Percentiles rank a stretch among this genome's conserved stretches.
These are phyloP conservation scores for Hylaeus volcanicus DNA, from an alignment of 1,140 invertebrate species.

Conservation along the genomic window DNA sequence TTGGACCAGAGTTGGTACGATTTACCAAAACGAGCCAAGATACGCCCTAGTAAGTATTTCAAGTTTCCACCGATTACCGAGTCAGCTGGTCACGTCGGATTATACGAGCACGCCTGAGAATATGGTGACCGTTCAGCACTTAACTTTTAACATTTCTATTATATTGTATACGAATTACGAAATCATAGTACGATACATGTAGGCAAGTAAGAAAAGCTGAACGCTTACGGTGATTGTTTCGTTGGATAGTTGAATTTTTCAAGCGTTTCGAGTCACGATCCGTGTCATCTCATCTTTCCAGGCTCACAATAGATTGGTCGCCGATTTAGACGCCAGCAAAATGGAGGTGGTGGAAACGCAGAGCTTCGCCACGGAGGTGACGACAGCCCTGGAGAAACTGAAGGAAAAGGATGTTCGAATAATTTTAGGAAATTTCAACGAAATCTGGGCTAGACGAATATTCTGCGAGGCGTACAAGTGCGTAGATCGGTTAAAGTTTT, in stretches of 20 bases:
- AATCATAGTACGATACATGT: no score
- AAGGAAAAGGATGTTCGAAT: conserved; percentile 97
- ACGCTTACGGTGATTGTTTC: no score
- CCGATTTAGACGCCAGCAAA: conserved; percentile 90
- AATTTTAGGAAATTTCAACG: conserved; percentile 98
- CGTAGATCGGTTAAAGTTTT: conserved; percentile 37
- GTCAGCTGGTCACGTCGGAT: no score
- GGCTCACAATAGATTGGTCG: conserved; percentile 95
- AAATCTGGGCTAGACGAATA: conserved; percentile 94
- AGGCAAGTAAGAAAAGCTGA: no score
- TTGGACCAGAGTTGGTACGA: conserved; percentile 97
- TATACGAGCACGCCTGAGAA: no score
- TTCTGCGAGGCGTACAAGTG: conserved; percentile 96
- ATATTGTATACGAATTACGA: no score
- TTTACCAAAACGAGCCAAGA: conserved; percentile 97
- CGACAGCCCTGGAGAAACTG: conserved; percentile 90
- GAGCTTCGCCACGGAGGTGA: conserved; percentile 96
- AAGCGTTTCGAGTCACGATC: no score
- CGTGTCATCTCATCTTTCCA: conserved; percentile 59
- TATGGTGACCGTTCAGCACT: no score
- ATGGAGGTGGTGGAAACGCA: conserved; percentile 94
- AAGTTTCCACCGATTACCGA: neutral
- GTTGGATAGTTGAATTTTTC: no score
- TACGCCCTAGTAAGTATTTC: conserved; percentile 89
- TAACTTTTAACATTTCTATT: no score